Percentiles rank a stretch among this genome's conserved stretches.
Conservation (phyloP, 2,113 vertebrate species). For the Bostrychus sinensis region DNA sequence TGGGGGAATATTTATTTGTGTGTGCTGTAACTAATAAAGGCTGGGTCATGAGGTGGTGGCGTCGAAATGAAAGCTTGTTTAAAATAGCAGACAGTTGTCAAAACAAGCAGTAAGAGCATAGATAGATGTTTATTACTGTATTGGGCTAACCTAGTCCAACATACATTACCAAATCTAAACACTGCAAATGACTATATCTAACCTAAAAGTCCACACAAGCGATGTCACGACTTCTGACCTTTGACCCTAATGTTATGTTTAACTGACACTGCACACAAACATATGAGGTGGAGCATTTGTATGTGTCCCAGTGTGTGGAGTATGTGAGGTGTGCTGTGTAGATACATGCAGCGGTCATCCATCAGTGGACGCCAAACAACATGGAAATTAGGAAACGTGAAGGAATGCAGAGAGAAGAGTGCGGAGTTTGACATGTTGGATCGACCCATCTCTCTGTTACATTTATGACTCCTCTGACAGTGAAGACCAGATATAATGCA, state of each 20-base stretch:
- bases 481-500: background rate
- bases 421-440: conserved; percentile 19
- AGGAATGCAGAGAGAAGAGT: conserved; percentile 44
- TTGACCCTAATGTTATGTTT: conserved; percentile 34
- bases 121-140: background rate
- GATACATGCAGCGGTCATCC: conserved; percentile 34
- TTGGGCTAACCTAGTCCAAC: background rate
- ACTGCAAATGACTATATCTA: background rate
- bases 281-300: conserved; percentile 24
- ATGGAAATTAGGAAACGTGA: conserved; percentile 17
- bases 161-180: background rate
- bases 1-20: conserved; percentile 56
- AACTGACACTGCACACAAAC: conserved; percentile 35
- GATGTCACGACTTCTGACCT: conserved; percentile 41
- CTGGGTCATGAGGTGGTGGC: conserved; percentile 37
- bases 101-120: background rate
- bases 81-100: conserved; percentile 33
- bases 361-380: conserved; percentile 38
- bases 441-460: conserved; percentile 29
- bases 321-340: conserved; percentile 3
- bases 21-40: conserved; percentile 55
- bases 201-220: conserved; percentile 13
- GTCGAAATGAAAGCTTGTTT: conserved; percentile 45
- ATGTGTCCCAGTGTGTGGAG: conserved; percentile 8
- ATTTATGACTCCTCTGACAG: conserved; percentile 32